A percentile compares a stretch with the other conserved stretches of the same genome.
These are phyloP conservation scores for Ginglymostoma cirratum DNA, from an alignment of 2,113 vertebrate genomes.

Conservation along the genomic window DNA sequence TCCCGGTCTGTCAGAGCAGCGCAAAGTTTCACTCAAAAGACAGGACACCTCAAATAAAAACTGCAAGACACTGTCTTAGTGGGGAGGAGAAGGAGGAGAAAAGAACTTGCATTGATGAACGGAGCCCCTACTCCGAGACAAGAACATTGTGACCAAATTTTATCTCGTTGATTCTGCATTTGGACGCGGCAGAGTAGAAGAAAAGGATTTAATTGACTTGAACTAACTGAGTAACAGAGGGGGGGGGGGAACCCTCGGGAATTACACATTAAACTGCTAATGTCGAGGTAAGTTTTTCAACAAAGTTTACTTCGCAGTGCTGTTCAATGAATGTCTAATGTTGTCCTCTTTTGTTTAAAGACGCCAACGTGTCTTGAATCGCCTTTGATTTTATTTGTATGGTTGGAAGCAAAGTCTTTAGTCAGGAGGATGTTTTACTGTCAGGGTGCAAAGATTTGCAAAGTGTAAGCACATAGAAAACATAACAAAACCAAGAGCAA, in stretches of 20 bases:
- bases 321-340: neutral
- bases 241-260: neutral
- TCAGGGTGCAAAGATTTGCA: neutral
- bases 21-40: neutral
- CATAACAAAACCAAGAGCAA: neutral
- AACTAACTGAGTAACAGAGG: neutral
- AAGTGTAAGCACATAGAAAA: neutral
- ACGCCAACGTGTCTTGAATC: neutral
- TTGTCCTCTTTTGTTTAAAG: neutral
- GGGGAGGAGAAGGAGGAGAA: neutral
- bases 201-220: neutral
- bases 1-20: neutral
- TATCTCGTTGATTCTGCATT: neutral
- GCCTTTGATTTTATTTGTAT: no score
- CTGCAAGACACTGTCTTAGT: neutral
- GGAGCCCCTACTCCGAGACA: neutral
- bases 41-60: neutral
- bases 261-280: neutral
- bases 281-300: constrained; percentile 7
- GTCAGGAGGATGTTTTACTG: neutral
- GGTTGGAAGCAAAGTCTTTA: neutral
- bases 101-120: neutral
- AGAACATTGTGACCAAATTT: neutral
- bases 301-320: no score
- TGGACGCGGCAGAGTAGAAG: neutral